Base-by-base conservation (phyloP, 2,113 vertebrate genomes). In the Istiophorus platypterus region DNA sequence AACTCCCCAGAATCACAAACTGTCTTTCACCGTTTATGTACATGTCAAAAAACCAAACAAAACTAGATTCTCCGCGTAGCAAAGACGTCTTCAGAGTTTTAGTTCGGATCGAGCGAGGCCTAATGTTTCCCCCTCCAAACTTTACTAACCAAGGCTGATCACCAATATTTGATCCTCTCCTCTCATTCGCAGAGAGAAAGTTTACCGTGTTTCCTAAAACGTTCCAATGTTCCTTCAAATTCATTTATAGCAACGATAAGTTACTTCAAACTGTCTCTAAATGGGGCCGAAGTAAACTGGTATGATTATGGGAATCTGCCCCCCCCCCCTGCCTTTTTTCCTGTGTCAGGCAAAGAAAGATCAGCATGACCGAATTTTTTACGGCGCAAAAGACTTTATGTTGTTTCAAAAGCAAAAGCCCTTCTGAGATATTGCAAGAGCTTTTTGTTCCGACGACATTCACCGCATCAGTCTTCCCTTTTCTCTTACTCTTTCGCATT, bases 381-480 rank as follows among this genome's bases (percentile, higher is more conserved):
- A 51, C 18, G 20, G 49, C 20, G 20, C 18, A 51, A 54, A 54
- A 24, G 12, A 54, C 2, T 24, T 52, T 51, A 18, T 11, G 15
- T 49, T 49, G 18, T 20, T 22, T 22, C 8, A 20, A 51, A 51
- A 22, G 49, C 18, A 22, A 62, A 39, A 64, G 58, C 80, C 49
- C n/a, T 14, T 57, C 57, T 15, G 0, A 59, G 24, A 61, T 8
- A 47, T 20, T 27, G 22, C 27, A 24, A 20, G 24, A 12, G 4
- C 45, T 31, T 52, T 52, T 78, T 67, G 54, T 24, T 56, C 58
- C 5, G n/a, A 75, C 18, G 17, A 26, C 42, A 26, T 56, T 51
- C 67, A 52, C 11, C 18, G 45, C 62, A 66, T 65, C 5, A 11
- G 18, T 57, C 20, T 18, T 20, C 22, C 24, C 3, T 27, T 37